Evolutionary conservation across 1,140 invertebrate genomes (phyloP), one percentile per base, ranked within the genome.

Genomic region (Drosophila cardini): DNA sequence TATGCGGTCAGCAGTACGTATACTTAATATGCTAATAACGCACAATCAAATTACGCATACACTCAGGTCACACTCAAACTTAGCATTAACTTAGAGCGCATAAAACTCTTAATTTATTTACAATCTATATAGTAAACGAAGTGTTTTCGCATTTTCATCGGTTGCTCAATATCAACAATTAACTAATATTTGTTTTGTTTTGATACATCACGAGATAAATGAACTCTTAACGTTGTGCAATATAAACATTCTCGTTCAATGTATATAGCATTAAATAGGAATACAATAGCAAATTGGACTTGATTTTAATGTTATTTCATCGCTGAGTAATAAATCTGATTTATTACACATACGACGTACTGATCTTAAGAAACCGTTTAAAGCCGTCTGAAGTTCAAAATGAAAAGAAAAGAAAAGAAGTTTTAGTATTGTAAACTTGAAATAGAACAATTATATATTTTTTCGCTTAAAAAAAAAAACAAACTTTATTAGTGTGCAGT

Each of bases 21-120:
- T 69, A 68, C 73, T 76, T 73, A 68, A 69, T 80, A 73, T 64
- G 65, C 72, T 65, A 83, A 69, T 52, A 32, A 11, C 32, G 9
- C 61, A 64, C 36, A 62, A 56, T 61, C 32, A 36, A 53, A 63
- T 71, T 55, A 75, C 43, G 38, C 16, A 53, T 46, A 78, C 70
- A 73, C 11, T n/a, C 45, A 7, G 43, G 10, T 10, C 13, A 0
- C 21, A 40, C 42, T 46, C 42, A 18, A 34, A 34, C 34, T 26
- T 30, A 18, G 11, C 18, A 32, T 30, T 21, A 42, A 15, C 32
- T 43, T 18, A 60, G 32, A 26, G n/a, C 50, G 1, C 8, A 52
- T 52, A 26, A 53, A 53, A 32, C 36, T n/a, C 13, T 11, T 36
- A 36, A 53, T 18, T 36, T 53, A 50, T 53, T 36, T 53, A 53